These are phyloP conservation scores for Hirtodrosophila confusa DNA, from an alignment of 2,888 invertebrate species.

Conservation along the genomic window DNA sequence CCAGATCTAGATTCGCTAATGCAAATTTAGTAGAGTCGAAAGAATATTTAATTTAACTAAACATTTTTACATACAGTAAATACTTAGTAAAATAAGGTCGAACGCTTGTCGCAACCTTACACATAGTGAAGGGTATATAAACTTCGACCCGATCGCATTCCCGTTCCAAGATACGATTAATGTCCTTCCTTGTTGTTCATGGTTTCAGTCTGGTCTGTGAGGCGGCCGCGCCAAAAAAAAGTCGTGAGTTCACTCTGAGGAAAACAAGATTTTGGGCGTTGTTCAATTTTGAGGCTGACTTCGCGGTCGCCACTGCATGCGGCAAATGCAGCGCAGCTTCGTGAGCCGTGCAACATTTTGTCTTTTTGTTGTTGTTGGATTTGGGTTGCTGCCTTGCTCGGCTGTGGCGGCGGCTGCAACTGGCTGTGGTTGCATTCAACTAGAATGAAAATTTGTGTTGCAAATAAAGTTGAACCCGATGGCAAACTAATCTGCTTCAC, in stretches of 20 bases:
- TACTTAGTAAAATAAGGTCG: too few species aligned
- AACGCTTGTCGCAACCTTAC: neutral
- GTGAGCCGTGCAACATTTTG: slow-evolving; percentile 63
- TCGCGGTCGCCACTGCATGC: slow-evolving; percentile 50
- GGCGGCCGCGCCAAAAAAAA: slow-evolving; percentile 52
- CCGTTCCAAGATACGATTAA: slow-evolving; percentile 24
- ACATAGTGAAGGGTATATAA: slow-evolving; percentile 32
- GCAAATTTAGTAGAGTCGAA: too few species aligned
- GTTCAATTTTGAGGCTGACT: slow-evolving; percentile 75
- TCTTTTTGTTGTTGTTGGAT: slow-evolving; percentile 32
- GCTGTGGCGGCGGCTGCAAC: slow-evolving; percentile 31
- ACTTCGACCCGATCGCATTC: slow-evolving; percentile 8
- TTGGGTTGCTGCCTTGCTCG: slow-evolving; percentile 1
- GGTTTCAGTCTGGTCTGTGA: slow-evolving; percentile 30
- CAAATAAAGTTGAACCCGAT: slow-evolving; percentile 80
- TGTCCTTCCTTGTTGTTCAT: slow-evolving; percentile 46
- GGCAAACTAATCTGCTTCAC: slow-evolving; percentile 81
- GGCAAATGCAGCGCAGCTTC: slow-evolving; percentile 72
- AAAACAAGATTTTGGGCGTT: slow-evolving; percentile 81
- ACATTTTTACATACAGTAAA: too few species aligned
- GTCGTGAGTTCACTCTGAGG: slow-evolving; percentile 71
- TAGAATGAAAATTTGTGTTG: slow-evolving; percentile 80
- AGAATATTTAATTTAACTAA: too few species aligned
- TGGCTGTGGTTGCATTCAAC: slow-evolving; percentile 62
- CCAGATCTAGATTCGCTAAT: too few species aligned